phyloP scores from a whole-genome alignment of 2,888 invertebrate species.

The Lasius platythorax region DNA sequence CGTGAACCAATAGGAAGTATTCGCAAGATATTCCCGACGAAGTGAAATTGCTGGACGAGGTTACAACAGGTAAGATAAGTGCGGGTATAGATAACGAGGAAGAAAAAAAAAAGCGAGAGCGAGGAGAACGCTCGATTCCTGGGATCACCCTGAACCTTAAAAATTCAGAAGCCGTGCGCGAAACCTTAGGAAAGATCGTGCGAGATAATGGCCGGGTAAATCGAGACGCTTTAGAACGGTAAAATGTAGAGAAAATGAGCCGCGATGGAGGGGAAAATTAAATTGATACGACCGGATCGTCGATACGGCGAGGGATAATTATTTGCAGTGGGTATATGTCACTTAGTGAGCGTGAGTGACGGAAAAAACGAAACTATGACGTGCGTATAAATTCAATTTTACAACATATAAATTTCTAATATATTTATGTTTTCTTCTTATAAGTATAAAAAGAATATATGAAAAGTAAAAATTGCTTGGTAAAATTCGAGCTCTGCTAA shows the following conservation, averaged over 20 bases:
- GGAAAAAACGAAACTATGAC: background rate
- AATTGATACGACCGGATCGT: constrained; percentile 27
- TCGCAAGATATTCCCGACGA: background rate
- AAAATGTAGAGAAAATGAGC: background rate
- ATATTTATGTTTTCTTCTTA: background rate
- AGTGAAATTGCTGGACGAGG: constrained; percentile 12
- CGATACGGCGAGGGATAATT: constrained; percentile 24
- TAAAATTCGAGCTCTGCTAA: background rate
- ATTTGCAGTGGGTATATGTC: background rate
- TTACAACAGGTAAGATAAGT: constrained; percentile 41
- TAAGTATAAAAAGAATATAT: background rate
- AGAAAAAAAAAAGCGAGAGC: background rate
- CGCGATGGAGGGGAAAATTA: background rate
- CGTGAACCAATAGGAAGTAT: constrained; percentile 35
- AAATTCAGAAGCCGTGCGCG: constrained; percentile 9
- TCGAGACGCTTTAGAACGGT: background rate
- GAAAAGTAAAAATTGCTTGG: background rate
- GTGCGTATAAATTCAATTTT: background rate
- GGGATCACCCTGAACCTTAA: constrained; percentile 9
- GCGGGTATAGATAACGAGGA: constrained; percentile 22
- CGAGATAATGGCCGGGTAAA: constrained; percentile 12
- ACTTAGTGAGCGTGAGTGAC: background rate
- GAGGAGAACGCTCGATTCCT: background rate
- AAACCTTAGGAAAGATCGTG: background rate
- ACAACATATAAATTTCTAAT: background rate